Evolutionary conservation across 2,888 invertebrate genomes (phyloP), one percentile per base, ranked within the genome.

Genomic region (Agrotis clavis): DNA sequence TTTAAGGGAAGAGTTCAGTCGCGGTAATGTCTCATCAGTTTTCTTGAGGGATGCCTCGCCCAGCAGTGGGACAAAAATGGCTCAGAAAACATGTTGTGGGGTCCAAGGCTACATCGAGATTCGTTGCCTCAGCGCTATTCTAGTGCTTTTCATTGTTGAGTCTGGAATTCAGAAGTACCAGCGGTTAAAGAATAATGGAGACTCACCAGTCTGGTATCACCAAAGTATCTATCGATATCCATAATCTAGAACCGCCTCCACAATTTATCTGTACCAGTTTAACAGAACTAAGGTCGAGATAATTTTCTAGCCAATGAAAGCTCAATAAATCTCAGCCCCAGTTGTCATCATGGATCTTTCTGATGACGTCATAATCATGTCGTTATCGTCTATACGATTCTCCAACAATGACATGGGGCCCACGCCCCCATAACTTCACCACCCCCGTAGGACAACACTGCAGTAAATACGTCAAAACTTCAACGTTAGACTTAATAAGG

Each of bases 401-500:
- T 79, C 79, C 67, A 77, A 85, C 85, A 85, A 84, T 83, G 80
- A 84, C 78, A 74, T 35, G 62, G 69, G 57, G 74, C 88, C 84
- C 87, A 86, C 86, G 79, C 85, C 75, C n/a, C 82, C 57, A 87
- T 87, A 86, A 83, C 77, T 87, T 76, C 73, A 65, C 86, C 86
- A 84, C 87, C 87, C 86, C 80, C 82, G 76, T 81, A 75, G 67
- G 77, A 86, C 70, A 59, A 77, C 78, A 76, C 69, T 70, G 79
- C 71, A 77, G 83, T 84, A 84, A 83, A 84, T 81, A 88, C 77
- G 78, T 87, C 86, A 85, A 84, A 82, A 74, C 81, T 86, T 85
- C 81, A 82, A 80, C 79, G 71, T 83, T 82, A 82, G 80, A 86
- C 83, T 85, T 87, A 86, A 84, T 88, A 86, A 85, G 82, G 79